phyloP scores from a whole-genome alignment of 2,797 vertebrate genomes.

The Stomatorhinus walkeri region DNA sequence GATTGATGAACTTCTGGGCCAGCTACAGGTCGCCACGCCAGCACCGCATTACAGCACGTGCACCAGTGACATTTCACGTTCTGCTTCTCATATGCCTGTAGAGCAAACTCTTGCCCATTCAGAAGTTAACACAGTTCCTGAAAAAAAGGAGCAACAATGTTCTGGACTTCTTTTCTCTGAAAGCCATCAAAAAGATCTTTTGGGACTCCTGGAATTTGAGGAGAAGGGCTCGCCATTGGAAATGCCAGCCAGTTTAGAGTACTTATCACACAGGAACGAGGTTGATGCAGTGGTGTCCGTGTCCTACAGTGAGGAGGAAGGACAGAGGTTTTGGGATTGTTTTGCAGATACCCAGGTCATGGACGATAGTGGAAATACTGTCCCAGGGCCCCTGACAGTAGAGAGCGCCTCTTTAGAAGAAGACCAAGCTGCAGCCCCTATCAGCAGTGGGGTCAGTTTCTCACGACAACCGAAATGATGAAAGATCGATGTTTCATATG shows the following conservation, averaged over 20 bases:
- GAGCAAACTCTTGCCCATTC: not conserved
- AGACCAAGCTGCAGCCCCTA: constrained; percentile 28
- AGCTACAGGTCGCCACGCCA: constrained; percentile 62
- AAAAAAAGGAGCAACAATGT: constrained; percentile 35
- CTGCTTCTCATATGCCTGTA: constrained; percentile 4
- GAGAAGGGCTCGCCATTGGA: constrained; percentile 23
- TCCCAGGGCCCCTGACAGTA: constrained; percentile 53
- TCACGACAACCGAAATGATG: not conserved
- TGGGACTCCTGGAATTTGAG: constrained; percentile 66
- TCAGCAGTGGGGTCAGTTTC: constrained; percentile 43
- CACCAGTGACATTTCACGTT: constrained; percentile 14
- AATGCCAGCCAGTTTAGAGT: constrained; percentile 25
- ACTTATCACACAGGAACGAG: constrained; percentile 34
- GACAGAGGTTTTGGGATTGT: constrained; percentile 47
- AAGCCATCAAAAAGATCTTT: constrained; percentile 65
- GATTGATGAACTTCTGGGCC: constrained; percentile 66
- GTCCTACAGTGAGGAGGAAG: constrained; percentile 49
- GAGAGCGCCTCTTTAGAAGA: constrained; percentile 41
- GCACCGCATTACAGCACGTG: constrained; percentile 23
- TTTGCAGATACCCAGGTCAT: constrained; percentile 36
- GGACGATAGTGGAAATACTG: constrained; percentile 41
- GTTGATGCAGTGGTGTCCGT: constrained; percentile 51
- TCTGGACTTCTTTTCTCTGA: constrained; percentile 73
- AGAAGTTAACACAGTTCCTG: constrained; percentile 22
- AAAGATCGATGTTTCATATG: not conserved